These are phyloP conservation scores for Eilema griseolum DNA, from an alignment of 2,888 invertebrate genomes.

Conservation along the genomic window DNA sequence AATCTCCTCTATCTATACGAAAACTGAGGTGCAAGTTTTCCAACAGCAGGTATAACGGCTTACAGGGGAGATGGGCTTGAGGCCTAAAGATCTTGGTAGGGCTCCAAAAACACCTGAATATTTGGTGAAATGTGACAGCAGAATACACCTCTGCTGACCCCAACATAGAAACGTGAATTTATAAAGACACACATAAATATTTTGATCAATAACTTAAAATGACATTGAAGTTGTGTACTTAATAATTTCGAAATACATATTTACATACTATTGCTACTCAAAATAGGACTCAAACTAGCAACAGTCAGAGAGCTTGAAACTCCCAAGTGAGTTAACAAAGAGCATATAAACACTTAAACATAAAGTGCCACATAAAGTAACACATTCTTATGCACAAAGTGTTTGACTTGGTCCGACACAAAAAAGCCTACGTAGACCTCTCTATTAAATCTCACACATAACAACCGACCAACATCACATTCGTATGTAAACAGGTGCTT, in stretches of 20 bases:
- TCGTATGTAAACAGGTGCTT: constrained; percentile 82
- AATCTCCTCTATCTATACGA: too few relatives aligned
- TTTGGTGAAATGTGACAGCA: background rate
- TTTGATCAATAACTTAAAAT: constrained; percentile 2
- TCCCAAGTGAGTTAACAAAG: constrained; percentile 20
- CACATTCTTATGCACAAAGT: constrained; percentile 63
- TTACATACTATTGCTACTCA: background rate
- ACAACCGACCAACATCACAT: constrained; percentile 65
- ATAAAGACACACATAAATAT: background rate
- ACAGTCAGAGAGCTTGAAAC: background rate
- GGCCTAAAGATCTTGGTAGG: too few relatives aligned
- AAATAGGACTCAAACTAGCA: background rate
- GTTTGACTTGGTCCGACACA: constrained; percentile 68
- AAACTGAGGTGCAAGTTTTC: too few relatives aligned
- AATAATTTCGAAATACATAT: background rate
- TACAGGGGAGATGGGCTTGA: too few relatives aligned
- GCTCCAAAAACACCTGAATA: too few relatives aligned
- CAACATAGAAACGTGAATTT: background rate
- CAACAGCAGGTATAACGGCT: too few relatives aligned
- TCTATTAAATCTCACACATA: constrained; percentile 79
- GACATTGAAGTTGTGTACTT: background rate
- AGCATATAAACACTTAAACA: constrained; percentile 31
- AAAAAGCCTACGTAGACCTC: constrained; percentile 67
- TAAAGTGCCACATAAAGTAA: constrained; percentile 43
- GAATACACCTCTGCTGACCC: background rate